A percentile compares a stretch with the other conserved stretches of the same genome.
Evolutionary conservation across 2,888 invertebrate genomes (phyloP).

Genomic region (Nezara viridula): DNA sequence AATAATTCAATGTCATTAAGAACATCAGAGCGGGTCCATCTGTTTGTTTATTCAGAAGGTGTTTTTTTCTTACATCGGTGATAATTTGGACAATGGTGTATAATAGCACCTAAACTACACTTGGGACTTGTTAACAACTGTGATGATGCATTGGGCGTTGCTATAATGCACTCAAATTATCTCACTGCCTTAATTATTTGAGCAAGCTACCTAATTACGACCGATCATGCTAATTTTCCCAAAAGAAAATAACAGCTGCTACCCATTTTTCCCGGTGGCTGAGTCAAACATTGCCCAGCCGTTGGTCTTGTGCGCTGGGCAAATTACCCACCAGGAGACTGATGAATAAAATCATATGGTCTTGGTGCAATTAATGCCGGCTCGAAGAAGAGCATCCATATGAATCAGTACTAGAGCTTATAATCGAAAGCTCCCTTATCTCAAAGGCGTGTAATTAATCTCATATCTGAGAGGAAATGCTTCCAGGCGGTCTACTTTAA

Average conservation of each 20-base stretch:
- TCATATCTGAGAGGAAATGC: constrained; percentile 24
- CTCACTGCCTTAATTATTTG: constrained; percentile 7
- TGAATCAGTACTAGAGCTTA: constrained; percentile 30
- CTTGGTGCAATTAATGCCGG: not conserved
- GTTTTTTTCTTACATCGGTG: not conserved
- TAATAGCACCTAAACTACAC: not conserved
- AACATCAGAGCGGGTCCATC: too few relatives aligned
- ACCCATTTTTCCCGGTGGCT: constrained; percentile 17
- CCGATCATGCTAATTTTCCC: constrained; percentile 12
- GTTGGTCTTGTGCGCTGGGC: not conserved
- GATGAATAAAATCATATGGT: constrained; percentile 38
- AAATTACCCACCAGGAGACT: not conserved
- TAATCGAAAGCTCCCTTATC: constrained; percentile 11
- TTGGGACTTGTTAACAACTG: not conserved
- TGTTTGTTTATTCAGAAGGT: not conserved
- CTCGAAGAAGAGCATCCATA: not conserved
- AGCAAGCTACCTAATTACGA: not conserved
- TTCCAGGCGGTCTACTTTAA: not conserved
- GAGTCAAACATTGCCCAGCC: not conserved
- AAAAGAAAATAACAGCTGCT: constrained; percentile 14
- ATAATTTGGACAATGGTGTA: not conserved
- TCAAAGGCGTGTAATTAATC: not conserved
- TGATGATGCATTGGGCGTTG: not conserved
- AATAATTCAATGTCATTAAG: too few relatives aligned
- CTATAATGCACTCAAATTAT: constrained; percentile 12